phyloP scores from a whole-genome alignment of 2,113 vertebrate genomes.

The Chionodraco myersi region DNA sequence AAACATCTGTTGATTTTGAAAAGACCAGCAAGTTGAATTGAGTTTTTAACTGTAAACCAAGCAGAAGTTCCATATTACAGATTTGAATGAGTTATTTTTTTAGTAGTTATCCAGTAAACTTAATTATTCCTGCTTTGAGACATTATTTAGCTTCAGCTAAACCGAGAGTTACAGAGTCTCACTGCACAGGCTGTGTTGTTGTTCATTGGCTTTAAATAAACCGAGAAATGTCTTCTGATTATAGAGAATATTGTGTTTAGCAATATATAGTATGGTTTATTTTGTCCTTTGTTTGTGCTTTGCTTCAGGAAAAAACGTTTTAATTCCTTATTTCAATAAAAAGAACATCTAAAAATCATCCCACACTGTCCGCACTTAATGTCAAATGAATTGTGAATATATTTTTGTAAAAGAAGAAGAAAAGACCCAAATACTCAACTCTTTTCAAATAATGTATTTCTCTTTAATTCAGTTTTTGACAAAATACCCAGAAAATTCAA shows the following conservation, averaged over 20 bases:
- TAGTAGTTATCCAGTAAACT: not conserved
- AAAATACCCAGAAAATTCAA: conserved; percentile 99
- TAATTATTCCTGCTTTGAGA: not conserved
- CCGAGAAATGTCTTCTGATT: not conserved
- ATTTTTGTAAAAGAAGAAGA: not conserved
- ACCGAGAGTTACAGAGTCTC: not conserved
- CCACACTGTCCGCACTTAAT: not conserved
- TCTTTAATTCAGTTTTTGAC: conserved; percentile 98
- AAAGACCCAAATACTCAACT: not conserved
- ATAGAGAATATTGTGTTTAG: not conserved
- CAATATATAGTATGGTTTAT: not conserved
- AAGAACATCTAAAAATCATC: not conserved
- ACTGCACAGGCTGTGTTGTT: not conserved
- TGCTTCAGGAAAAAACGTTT: not conserved
- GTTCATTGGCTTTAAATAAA: not conserved
- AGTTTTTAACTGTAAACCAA: not conserved
- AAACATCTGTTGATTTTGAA: not conserved
- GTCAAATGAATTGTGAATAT: not conserved
- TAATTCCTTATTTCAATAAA: conserved; percentile 15
- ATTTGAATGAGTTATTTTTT: not conserved
- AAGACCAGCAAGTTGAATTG: not conserved
- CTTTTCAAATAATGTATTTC: conserved; percentile 89
- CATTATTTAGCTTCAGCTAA: not conserved
- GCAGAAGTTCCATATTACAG: not conserved
- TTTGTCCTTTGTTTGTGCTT: not conserved